phyloP scores from a whole-genome alignment of 2,113 vertebrate species.

The Podarcis raffonei region DNA sequence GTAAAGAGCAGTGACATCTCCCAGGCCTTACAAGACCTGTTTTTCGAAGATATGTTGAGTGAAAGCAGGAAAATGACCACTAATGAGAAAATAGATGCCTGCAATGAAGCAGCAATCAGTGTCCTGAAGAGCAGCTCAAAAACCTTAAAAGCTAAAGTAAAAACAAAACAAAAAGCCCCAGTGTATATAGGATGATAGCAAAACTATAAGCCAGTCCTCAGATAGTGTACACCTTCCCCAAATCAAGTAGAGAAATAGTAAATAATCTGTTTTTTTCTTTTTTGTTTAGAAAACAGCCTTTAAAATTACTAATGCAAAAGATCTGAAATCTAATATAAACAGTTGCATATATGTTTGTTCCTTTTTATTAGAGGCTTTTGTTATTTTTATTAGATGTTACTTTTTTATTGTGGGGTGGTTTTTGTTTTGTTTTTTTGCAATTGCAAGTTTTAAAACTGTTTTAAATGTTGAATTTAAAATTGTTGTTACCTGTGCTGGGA shows the following conservation, averaged over 20 bases:
- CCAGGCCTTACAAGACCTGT: slow-evolving; percentile 81
- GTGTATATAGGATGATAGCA: slow-evolving; percentile 88
- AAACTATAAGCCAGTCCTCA: slow-evolving; percentile 87
- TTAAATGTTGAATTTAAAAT: too few species aligned
- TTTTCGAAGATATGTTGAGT: slow-evolving; percentile 89
- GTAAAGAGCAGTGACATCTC: too few species aligned
- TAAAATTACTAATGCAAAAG: background rate
- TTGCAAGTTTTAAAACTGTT: too few species aligned
- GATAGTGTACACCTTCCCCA: slow-evolving; percentile 93
- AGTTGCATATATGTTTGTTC: background rate
- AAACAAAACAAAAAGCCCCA: slow-evolving; percentile 76
- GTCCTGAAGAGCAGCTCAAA: slow-evolving; percentile 85
- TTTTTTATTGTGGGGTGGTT: too few species aligned
- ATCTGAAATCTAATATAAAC: background rate
- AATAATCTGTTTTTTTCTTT: slow-evolving; percentile 46
- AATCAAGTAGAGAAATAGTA: slow-evolving; percentile 90
- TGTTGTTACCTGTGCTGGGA: too few species aligned
- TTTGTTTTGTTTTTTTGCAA: too few species aligned
- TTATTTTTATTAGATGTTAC: background rate
- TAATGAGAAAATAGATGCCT: slow-evolving; percentile 90
- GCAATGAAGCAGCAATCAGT: slow-evolving; percentile 88
- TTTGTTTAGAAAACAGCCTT: background rate
- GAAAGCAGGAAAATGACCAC: slow-evolving; percentile 95
- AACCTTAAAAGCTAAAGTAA: slow-evolving; percentile 82
- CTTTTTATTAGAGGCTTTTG: background rate